Conservation (phyloP, 2,888 invertebrate genomes). For the Mimumesa dahlbomi region DNA sequence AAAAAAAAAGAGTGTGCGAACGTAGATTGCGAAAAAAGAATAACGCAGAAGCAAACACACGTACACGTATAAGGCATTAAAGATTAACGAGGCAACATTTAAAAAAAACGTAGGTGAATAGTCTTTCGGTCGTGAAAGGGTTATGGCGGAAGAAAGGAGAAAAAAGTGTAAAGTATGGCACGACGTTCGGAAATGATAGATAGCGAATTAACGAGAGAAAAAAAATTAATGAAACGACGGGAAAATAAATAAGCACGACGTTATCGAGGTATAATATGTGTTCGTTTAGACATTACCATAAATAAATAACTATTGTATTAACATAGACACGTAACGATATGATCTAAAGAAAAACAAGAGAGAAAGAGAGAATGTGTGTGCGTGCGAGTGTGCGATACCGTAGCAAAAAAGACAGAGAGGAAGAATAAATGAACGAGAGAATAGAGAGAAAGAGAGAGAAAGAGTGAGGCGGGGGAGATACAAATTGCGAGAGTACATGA, state of each 20-base stretch:
- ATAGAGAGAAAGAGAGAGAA: constrained; percentile 7
- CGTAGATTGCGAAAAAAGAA: constrained; percentile 10
- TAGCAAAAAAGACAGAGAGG: too few relatives aligned
- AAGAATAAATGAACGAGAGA: not conserved
- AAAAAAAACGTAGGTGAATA: constrained; percentile 59
- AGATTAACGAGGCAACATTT: constrained; percentile 46
- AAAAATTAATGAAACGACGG: constrained; percentile 20
- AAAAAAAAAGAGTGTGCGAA: not conserved
- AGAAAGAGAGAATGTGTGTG: not conserved
- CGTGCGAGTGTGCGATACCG: not conserved
- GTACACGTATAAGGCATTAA: constrained; percentile 48
- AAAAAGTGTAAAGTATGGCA: not conserved
- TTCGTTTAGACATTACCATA: constrained; percentile 77
- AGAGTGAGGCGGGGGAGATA: constrained; percentile 7
- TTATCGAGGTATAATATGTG: constrained; percentile 79
- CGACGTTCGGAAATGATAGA: not conserved
- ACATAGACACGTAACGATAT: constrained; percentile 62
- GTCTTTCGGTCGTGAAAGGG: constrained; percentile 37
- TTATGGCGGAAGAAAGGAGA: not conserved
- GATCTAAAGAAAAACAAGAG: constrained; percentile 27
- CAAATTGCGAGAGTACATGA: not conserved
- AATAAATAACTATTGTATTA: constrained; percentile 73
- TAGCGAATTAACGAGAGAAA: constrained; percentile 10
- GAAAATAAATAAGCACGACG: constrained; percentile 65
- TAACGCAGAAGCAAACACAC: constrained; percentile 33